Evolutionary conservation across 2,113 vertebrate species (phyloP), one percentile per base, ranked within the genome.

Genomic region (Thryonomys swinderianus): DNA sequence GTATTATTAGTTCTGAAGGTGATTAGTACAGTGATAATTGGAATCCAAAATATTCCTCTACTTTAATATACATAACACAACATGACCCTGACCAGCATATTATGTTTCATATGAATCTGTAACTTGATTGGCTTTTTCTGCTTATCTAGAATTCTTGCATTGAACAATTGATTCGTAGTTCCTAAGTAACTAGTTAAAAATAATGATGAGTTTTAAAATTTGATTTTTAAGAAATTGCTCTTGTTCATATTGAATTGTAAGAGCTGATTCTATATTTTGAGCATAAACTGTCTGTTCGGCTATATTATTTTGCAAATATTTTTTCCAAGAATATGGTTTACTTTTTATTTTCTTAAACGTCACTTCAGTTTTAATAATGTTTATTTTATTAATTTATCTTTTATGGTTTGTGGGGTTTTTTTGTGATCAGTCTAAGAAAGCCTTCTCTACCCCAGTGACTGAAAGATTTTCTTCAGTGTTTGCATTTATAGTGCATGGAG

Each of bases 1-100:
- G 87, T 96, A 97, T 98, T 96, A 95, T 96, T 94, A 97, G 96
- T 93, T 96, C 64, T 97, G 95, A 91, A 96, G 97, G 95, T 96
- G 97, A 98, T 97, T 98, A 97, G 95, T 96, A 92, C 69, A 96
- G 34, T 96, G 95, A 97, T 97, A 97, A 96, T 91, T 84, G 97
- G 94, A 95, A 98, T 96, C 71, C 94, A 96, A 95, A 93, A 71
- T 67, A 93, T 85, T 94, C 57, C 59, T 85, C n/a, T 53, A 27
- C 25, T 92, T 93, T 88, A 95, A 82, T 85, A 84, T 76, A 78
- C 85, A 30, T 55, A 83, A 62, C 79, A 93, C 18, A 88, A 53
- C 59, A 42, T 82, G 85, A 37, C 12, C 55, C 55, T 20, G 34
- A 21, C 5, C 85, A 17, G 61, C 81, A 85, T 94, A 69, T 88